Conservation (phyloP, 30 jellyfish, hydroid and myxozoan genomes). For the Rhopilema esculentum region DNA sequence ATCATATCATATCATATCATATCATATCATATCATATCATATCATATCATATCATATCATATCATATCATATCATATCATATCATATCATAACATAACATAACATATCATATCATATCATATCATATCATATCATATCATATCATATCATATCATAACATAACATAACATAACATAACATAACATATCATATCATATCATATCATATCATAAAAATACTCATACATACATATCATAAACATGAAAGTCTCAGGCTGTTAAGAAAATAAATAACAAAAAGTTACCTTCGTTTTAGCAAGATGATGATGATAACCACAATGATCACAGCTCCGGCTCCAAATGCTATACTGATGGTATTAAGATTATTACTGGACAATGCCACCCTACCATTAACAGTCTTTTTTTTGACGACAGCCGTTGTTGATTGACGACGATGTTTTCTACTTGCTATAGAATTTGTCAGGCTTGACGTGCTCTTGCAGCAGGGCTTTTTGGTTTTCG, state of each 20-base stretch:
- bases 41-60: too few relatives aligned
- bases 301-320: background rate
- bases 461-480: background rate
- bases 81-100: too few relatives aligned
- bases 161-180: too few relatives aligned
- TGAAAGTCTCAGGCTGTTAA: background rate
- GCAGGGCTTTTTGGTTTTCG: background rate
- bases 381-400: background rate
- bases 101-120: too few relatives aligned
- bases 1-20: too few relatives aligned
- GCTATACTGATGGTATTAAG: constrained; percentile 2
- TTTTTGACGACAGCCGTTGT: background rate
- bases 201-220: too few relatives aligned
- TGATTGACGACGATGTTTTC: background rate
- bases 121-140: too few relatives aligned
- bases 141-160: too few relatives aligned
- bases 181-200: too few relatives aligned
- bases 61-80: too few relatives aligned
- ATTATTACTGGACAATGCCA: background rate
- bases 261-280: background rate
- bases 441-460: background rate
- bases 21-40: too few relatives aligned
- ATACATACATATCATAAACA: too few relatives aligned
- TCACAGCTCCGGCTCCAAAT: constrained; percentile 2
- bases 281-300: background rate